Conservation (phyloP, 2,797 vertebrate species). For the Okamejei kenojei region DNA sequence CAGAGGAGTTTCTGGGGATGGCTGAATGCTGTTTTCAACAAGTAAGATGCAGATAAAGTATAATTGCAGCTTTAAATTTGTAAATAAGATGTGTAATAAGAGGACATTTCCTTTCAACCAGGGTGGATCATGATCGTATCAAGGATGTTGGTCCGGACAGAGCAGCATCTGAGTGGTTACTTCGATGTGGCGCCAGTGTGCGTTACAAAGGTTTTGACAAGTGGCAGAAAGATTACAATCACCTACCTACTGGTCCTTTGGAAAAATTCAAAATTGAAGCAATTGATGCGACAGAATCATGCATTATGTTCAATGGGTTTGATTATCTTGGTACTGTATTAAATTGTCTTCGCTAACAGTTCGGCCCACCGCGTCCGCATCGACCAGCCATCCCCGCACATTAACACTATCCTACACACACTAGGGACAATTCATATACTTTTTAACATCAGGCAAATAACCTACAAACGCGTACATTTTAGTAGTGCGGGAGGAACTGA, state of each 20-base stretch:
- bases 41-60: slow-evolving; percentile 57
- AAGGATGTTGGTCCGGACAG: slow-evolving; percentile 74
- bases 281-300: slow-evolving; percentile 84
- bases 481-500: too few relatives aligned
- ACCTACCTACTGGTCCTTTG: slow-evolving; percentile 73
- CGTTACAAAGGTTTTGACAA: slow-evolving; percentile 74
- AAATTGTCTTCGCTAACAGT: background rate
- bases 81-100: background rate
- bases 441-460: too few relatives aligned
- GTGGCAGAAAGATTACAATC: slow-evolving; percentile 88
- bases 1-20: slow-evolving; percentile 81
- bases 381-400: too few relatives aligned
- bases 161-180: slow-evolving; percentile 88
- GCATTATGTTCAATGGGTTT: slow-evolving; percentile 89
- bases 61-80: background rate
- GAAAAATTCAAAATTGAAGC: slow-evolving; percentile 79
- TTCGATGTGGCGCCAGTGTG: slow-evolving; percentile 84
- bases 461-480: too few relatives aligned
- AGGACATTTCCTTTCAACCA: slow-evolving; percentile 44
- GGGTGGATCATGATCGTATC: slow-evolving; percentile 87
- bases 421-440: too few relatives aligned
- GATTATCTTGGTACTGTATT: slow-evolving; percentile 77
- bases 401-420: too few relatives aligned
- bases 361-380: too few relatives aligned
- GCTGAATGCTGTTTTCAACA: slow-evolving; percentile 94